Conservation (phyloP, 1,140 invertebrate genomes). For the Lepidurus couesii region DNA sequence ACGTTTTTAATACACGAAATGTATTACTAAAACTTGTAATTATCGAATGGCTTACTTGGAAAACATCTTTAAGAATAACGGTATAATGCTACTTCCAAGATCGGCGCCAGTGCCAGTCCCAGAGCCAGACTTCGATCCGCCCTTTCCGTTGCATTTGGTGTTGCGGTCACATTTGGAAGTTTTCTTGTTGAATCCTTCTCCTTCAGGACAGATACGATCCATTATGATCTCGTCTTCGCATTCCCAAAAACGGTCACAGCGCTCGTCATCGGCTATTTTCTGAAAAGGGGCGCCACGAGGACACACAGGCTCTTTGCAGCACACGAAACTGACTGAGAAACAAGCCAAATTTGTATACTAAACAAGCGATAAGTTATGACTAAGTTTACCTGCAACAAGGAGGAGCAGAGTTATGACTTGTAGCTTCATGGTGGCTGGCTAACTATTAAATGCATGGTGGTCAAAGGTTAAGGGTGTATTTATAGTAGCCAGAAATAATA, state of each 20-base stretch:
- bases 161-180: constrained; percentile 18
- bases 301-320: constrained; percentile 33
- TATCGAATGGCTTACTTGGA: neutral
- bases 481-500: neutral
- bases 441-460: neutral
- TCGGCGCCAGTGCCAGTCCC: neutral
- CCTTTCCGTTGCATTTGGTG: neutral
- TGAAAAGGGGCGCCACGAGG: constrained; percentile 25
- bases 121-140: neutral
- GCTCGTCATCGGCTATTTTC: constrained; percentile 32
- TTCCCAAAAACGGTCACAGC: constrained; percentile 34
- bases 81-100: neutral
- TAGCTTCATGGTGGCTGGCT: constrained; percentile 3
- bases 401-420: neutral
- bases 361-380: neutral
- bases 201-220: constrained; percentile 26
- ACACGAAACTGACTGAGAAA: constrained; percentile 30
- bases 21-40: neutral
- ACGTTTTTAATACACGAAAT: neutral
- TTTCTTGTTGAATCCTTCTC: constrained; percentile 30
- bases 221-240: constrained; percentile 34
- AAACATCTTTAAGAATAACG: neutral
- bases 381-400: neutral
- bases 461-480: neutral
- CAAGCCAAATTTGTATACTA: neutral